Evolutionary conservation across 30 jellyfish, hydroid and myxozoan species (phyloP).

Genomic region (Cassiopea xamachana): DNA sequence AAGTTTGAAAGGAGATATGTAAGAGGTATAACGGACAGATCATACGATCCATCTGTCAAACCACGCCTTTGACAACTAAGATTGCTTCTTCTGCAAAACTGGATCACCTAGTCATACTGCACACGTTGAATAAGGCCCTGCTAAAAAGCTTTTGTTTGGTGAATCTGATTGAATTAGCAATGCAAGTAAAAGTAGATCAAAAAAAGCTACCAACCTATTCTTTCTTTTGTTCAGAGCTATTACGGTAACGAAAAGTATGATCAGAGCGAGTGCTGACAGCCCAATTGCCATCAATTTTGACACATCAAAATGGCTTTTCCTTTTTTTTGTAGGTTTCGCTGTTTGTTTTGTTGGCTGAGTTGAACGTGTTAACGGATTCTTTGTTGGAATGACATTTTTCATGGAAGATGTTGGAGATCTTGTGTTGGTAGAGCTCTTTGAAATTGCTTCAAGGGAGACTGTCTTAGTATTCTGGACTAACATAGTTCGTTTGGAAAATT

Average conservation of each 20-base stretch:
- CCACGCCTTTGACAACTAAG: too few species aligned
- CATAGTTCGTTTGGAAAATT: too few species aligned
- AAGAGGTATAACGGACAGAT: too few species aligned
- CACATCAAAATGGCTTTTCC: slow-evolving; percentile 4
- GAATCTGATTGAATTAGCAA: too few species aligned
- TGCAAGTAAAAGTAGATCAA: background rate
- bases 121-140: too few species aligned
- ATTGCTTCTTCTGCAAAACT: too few species aligned
- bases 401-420: background rate
- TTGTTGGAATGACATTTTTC: background rate
- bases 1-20: too few species aligned
- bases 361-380: background rate
- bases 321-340: background rate
- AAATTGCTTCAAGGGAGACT: too few species aligned
- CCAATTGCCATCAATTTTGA: slow-evolving; percentile 10
- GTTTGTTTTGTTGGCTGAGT: slow-evolving; percentile 5
- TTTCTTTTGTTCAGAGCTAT: background rate
- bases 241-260: background rate
- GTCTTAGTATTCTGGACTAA: too few species aligned
- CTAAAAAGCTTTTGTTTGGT: too few species aligned
- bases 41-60: too few species aligned
- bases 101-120: too few species aligned
- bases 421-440: background rate
- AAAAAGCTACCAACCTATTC: background rate
- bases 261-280: background rate